These are phyloP conservation scores for Aradophagus sp. DNA, from an alignment of 1,140 invertebrate species.

Conservation along the genomic window DNA sequence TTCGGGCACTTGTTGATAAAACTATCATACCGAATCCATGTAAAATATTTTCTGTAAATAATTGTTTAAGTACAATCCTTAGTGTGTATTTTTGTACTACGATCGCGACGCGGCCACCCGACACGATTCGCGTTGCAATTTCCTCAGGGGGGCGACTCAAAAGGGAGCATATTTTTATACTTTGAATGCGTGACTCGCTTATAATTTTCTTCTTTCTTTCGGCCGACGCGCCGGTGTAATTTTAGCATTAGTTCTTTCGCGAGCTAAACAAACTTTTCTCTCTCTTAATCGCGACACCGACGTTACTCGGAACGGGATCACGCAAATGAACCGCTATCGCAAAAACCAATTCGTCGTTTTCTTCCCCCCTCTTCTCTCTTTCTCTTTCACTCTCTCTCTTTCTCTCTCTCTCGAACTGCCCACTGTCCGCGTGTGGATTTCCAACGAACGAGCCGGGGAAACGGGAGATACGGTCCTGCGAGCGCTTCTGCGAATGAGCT, in stretches of 20 bases:
- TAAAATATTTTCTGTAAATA: slow-evolving; percentile 40
- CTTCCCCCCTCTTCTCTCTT: too few relatives aligned
- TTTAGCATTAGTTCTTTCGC: slow-evolving; percentile 21
- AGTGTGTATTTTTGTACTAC: slow-evolving; percentile 48
- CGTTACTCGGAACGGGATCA: slow-evolving; percentile 18
- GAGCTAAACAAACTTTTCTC: slow-evolving; percentile 24
- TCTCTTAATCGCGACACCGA: neutral
- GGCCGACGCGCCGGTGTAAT: neutral
- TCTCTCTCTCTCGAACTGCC: neutral
- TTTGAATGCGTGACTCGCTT: slow-evolving; percentile 10
- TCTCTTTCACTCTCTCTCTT: too few relatives aligned
- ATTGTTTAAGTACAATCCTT: slow-evolving; percentile 37
- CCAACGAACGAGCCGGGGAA: slow-evolving; percentile 14
- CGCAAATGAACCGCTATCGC: slow-evolving; percentile 33
- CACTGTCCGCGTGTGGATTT: slow-evolving; percentile 37
- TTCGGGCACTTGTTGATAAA: slow-evolving; percentile 7
- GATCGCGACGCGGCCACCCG: slow-evolving; percentile 8
- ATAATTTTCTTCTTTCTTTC: slow-evolving; percentile 2
- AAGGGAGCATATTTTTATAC: slow-evolving; percentile 32
- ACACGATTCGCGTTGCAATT: slow-evolving; percentile 12
- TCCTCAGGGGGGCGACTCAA: slow-evolving; percentile 16
- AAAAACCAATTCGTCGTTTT: slow-evolving; percentile 15
- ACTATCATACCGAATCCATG: slow-evolving; percentile 5
- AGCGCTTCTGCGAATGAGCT: slow-evolving; percentile 9
- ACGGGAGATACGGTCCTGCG: slow-evolving; percentile 11